Conservation (phyloP, 2,113 vertebrate genomes). For the Hiodon alosoides region DNA sequence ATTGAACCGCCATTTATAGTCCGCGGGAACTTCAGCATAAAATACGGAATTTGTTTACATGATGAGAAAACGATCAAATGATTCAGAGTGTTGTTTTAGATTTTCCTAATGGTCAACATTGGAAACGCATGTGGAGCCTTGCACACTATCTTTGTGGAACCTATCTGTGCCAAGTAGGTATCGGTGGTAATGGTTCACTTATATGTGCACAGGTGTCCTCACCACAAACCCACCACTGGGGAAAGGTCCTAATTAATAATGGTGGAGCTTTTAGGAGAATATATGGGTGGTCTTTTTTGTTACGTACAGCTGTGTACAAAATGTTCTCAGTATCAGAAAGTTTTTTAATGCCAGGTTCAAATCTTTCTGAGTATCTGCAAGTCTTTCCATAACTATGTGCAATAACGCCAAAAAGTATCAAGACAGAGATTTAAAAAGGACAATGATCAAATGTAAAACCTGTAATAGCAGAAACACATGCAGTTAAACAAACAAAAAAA, state of each 20-base stretch:
- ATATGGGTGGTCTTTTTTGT: conserved; percentile 54
- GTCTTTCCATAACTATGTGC: too few relatives aligned
- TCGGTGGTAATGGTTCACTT: conserved; percentile 41
- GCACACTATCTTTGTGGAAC: conserved; percentile 34
- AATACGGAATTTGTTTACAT: neutral
- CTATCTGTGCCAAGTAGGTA: conserved; percentile 45
- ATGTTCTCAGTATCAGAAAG: conserved; percentile 30
- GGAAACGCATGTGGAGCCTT: conserved; percentile 52
- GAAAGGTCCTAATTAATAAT: conserved; percentile 56
- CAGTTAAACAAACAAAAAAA: too few relatives aligned
- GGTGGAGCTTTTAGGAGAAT: conserved; percentile 49
- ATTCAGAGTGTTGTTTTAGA: conserved; percentile 6
- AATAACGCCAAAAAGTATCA: too few relatives aligned
- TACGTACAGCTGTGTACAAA: conserved; percentile 49
- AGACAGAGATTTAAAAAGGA: too few relatives aligned
- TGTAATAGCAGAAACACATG: too few relatives aligned
- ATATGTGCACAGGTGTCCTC: conserved; percentile 56
- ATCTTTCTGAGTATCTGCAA: too few relatives aligned
- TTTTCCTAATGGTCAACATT: conserved; percentile 41
- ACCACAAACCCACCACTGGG: conserved; percentile 58
- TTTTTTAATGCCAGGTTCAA: neutral
- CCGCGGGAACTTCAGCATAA: neutral
- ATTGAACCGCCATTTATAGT: conserved; percentile 65
- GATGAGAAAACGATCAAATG: neutral
- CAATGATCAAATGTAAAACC: too few relatives aligned